These are phyloP conservation scores for Dryoscopus gambensis DNA, from an alignment of 2,113 vertebrate genomes.

Conservation along the genomic window DNA sequence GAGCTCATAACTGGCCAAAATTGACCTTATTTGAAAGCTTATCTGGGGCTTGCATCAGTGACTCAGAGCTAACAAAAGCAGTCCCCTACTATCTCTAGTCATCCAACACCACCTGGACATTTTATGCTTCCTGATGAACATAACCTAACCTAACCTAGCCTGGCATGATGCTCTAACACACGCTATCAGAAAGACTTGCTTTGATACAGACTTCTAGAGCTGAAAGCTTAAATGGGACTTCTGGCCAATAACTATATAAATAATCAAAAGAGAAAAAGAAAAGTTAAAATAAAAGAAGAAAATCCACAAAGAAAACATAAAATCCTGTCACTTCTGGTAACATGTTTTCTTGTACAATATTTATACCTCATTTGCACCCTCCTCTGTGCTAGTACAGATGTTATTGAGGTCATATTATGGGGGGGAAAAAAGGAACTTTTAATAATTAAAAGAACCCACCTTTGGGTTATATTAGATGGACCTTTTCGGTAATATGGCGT, in stretches of 20 bases:
- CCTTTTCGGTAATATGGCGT: fast-evolving
- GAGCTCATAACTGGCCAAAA: neutral
- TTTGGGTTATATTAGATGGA: neutral
- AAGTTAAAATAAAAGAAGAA: neutral
- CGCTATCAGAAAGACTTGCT: neutral
- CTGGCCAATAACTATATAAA: neutral
- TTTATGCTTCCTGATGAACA: neutral
- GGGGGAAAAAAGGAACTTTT: fast-evolving
- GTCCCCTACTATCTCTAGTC: neutral
- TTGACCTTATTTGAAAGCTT: neutral
- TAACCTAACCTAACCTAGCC: neutral
- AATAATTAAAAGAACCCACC: neutral
- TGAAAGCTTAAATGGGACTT: neutral
- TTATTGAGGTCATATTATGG: neutral
- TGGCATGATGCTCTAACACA: neutral
- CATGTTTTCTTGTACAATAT: neutral
- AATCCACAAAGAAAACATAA: neutral
- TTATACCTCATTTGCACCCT: neutral
- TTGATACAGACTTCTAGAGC: neutral
- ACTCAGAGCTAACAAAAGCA: neutral
- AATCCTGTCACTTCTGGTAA: neutral
- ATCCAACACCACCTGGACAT: neutral
- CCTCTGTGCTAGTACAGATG: fast-evolving
- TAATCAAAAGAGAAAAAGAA: neutral
- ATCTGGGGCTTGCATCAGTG: neutral